These are phyloP conservation scores for Periphyllus acericola DNA, from an alignment of 2,888 invertebrate genomes.

Conservation along the genomic window DNA sequence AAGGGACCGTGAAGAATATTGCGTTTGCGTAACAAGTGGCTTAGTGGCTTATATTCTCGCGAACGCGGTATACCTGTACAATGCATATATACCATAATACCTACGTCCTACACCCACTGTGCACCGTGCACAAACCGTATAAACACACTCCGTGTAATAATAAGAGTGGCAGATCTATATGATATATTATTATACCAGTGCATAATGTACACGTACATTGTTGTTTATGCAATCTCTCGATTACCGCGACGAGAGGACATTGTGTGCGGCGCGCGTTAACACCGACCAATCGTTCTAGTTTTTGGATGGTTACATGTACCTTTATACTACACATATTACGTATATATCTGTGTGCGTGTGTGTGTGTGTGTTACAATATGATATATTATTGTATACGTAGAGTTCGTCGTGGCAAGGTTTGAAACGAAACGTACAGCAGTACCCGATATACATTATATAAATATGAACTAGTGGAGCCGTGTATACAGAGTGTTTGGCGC, in stretches of 20 bases:
- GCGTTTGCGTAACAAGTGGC: slow-evolving; percentile 18
- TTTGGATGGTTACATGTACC: neutral
- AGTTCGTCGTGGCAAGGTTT: no score
- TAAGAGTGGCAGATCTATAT: neutral
- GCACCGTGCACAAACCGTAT: no score
- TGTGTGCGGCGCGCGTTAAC: neutral
- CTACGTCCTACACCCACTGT: neutral
- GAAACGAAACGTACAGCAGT: no score
- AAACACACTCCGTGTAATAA: neutral
- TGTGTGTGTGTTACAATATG: no score
- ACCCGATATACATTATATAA: no score
- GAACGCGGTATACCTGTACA: neutral
- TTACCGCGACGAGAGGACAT: neutral
- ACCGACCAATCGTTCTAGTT: neutral
- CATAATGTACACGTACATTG: neutral
- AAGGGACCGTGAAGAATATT: neutral
- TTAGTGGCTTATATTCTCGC: slow-evolving; percentile 14
- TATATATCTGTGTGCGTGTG: neutral
- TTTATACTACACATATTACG: neutral
- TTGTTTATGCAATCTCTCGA: neutral
- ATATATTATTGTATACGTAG: no score
- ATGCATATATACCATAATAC: neutral
- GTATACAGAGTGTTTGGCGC: no score
- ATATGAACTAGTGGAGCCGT: no score
- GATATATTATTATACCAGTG: neutral